phyloP scores from a whole-genome alignment of 37 sponge, comb jelly and placozoan species.

The Amphimedon queenslandica region DNA sequence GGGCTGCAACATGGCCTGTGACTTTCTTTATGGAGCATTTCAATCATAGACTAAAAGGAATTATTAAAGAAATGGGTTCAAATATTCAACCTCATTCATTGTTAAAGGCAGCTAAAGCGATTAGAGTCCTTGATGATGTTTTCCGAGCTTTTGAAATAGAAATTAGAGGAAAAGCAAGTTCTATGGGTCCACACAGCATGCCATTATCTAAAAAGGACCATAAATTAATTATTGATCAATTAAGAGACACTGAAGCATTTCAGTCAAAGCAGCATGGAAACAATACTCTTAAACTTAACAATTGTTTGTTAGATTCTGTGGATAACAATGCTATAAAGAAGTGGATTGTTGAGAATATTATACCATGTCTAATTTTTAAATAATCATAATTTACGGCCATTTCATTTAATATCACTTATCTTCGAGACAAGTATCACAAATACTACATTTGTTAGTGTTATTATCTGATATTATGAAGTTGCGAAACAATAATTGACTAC shows the following conservation, averaged over 20 bases:
- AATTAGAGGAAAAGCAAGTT: neutral
- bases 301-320: too few species aligned
- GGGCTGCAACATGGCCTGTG: slow-evolving; percentile 16
- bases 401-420: too few species aligned
- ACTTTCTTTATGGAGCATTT: slow-evolving; percentile 3
- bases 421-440: too few species aligned
- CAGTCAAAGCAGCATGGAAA: too few species aligned
- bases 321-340: too few species aligned
- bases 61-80: neutral
- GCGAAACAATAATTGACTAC: too few species aligned
- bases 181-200: neutral
- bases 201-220: neutral
- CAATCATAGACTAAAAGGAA: neutral
- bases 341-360: too few species aligned
- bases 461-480: too few species aligned
- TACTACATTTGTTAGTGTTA: too few species aligned
- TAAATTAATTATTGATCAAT: neutral
- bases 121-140: neutral
- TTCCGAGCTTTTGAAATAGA: neutral
- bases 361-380: too few species aligned
- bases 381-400: too few species aligned
- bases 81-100: slow-evolving; percentile 1
- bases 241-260: neutral
- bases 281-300: too few species aligned
- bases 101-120: neutral